These are phyloP conservation scores for Oscheius sp. DNA, from an alignment of 2,888 invertebrate species.

Conservation along the genomic window DNA sequence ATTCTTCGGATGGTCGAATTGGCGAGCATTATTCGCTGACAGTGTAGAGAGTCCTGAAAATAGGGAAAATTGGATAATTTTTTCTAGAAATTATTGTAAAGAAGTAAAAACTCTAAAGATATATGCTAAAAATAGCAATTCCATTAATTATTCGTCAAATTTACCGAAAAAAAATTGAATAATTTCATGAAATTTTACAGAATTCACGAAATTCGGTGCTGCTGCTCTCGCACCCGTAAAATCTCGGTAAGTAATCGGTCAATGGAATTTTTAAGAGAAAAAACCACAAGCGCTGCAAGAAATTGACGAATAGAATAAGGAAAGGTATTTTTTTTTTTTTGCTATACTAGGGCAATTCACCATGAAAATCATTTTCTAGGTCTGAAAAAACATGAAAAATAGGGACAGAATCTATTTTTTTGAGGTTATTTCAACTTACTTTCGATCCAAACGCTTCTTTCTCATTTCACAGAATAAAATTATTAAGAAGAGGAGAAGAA, in stretches of 20 bases:
- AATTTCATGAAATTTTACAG: not conserved
- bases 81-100: not conserved
- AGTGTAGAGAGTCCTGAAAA: constrained; percentile 35
- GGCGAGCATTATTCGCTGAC: constrained; percentile 36
- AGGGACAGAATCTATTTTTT: too few relatives aligned
- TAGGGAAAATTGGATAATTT: not conserved
- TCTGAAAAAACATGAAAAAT: too few relatives aligned
- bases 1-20: too few relatives aligned
- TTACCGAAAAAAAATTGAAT: not conserved
- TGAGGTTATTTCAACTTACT: not conserved
- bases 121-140: too few relatives aligned
- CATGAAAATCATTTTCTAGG: too few relatives aligned
- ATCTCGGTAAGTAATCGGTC: too few relatives aligned
- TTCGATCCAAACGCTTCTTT: constrained; percentile 22
- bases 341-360: too few relatives aligned
- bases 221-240: too few relatives aligned
- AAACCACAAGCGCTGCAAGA: too few relatives aligned
- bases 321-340: too few relatives aligned
- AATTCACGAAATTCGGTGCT: not conserved
- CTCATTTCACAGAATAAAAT: constrained; percentile 61
- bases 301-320: too few relatives aligned
- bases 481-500: constrained; percentile 52
- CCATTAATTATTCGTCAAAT: not conserved
- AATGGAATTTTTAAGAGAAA: not conserved
- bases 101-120: not conserved